These are phyloP conservation scores for Scelioninae gen. 2 DNA, from an alignment of 2,888 invertebrate species.

Conservation along the genomic window DNA sequence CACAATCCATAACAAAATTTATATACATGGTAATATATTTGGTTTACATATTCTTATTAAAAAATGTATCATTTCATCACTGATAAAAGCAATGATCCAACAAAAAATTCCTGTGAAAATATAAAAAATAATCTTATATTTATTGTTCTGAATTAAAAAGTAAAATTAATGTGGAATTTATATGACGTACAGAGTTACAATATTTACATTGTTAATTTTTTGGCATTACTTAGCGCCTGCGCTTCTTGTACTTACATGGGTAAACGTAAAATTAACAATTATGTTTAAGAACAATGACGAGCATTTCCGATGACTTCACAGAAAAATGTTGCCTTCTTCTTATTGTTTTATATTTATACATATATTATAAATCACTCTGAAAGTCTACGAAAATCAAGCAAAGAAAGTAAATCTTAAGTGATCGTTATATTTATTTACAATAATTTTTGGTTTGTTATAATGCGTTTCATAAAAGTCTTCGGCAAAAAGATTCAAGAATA, in stretches of 20 bases:
- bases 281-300: not conserved
- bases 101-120: not conserved
- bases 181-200: not conserved
- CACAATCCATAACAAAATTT: conserved; percentile 6
- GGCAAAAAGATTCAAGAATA: conserved; percentile 1
- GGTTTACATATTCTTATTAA: not conserved
- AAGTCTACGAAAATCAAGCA: not conserved
- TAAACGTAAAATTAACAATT: conserved; percentile 18
- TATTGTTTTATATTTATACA: not conserved
- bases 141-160: conserved; percentile 14
- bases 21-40: conserved; percentile 2
- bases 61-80: not conserved
- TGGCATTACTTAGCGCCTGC: conserved; percentile 53
- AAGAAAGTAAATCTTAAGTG: not conserved
- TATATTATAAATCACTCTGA: not conserved
- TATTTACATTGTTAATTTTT: conserved; percentile 36
- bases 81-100: not conserved
- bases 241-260: conserved; percentile 37
- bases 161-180: conserved; percentile 5
- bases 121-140: not conserved
- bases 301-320: not conserved
- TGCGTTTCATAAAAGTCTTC: not conserved
- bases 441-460: not conserved
- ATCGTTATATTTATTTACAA: conserved; percentile 1
- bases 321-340: not conserved